Evolutionary conservation across 1,140 invertebrate genomes (phyloP).

Genomic region (Drosophila ambigua): DNA sequence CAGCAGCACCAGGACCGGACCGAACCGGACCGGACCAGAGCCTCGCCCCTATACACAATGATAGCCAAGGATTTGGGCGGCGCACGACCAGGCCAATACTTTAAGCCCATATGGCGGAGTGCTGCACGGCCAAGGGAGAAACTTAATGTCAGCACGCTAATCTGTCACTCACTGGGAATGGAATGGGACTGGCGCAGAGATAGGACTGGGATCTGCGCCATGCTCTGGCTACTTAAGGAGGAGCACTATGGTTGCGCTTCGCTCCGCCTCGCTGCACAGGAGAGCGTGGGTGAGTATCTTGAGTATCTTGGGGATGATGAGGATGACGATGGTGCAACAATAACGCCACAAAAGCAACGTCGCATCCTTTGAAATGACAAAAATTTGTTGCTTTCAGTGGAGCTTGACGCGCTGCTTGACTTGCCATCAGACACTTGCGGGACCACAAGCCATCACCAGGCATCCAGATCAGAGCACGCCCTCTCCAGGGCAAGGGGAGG

Average conservation of each 20-base stretch:
- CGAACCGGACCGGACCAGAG: neutral
- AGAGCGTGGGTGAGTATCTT: slow-evolving; percentile 5
- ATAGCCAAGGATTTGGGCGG: neutral
- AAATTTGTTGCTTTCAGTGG: slow-evolving; percentile 69
- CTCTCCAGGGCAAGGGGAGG: neutral
- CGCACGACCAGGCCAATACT: slow-evolving; percentile 39
- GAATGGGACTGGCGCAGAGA: slow-evolving; percentile 8
- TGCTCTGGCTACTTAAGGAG: slow-evolving; percentile 64
- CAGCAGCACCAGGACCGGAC: too few species aligned
- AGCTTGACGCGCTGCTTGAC: slow-evolving; percentile 56
- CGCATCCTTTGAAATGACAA: slow-evolving; percentile 72
- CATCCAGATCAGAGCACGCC: slow-evolving; percentile 6
- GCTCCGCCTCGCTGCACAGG: slow-evolving; percentile 52
- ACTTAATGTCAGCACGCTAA: slow-evolving; percentile 74
- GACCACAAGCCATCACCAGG: slow-evolving; percentile 40
- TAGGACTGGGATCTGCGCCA: slow-evolving; percentile 27
- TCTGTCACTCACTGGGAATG: slow-evolving; percentile 57
- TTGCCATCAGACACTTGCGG: slow-evolving; percentile 60
- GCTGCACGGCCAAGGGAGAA: slow-evolving; percentile 37
- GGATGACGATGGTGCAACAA: slow-evolving; percentile 43
- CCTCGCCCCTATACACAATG: slow-evolving; percentile 32
- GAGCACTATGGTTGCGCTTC: slow-evolving; percentile 16
- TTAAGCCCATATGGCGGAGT: slow-evolving; percentile 39
- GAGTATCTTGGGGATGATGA: too few species aligned
- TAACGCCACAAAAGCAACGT: slow-evolving; percentile 44